Conservation (phyloP, 2,797 vertebrate species). For the Tenualosa ilisha region DNA sequence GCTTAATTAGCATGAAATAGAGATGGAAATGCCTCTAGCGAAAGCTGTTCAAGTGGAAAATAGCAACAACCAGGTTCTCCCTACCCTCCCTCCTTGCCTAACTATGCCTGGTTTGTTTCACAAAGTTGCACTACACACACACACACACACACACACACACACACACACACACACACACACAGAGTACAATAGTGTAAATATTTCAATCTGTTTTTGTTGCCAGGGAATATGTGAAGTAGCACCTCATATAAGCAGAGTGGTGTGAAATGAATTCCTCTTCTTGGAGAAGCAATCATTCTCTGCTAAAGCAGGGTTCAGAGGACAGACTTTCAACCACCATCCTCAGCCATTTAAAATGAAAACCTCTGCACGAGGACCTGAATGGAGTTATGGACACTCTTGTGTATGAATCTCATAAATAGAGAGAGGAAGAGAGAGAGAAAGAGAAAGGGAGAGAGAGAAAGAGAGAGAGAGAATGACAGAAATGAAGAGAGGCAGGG, state of each 20-base stretch:
- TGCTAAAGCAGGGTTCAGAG: background rate
- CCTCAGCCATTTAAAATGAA: background rate
- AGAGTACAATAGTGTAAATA: background rate
- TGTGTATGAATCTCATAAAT: background rate
- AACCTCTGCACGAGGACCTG: background rate
- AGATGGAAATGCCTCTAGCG: background rate
- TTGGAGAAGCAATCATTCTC: background rate
- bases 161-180: background rate
- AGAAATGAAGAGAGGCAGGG: background rate
- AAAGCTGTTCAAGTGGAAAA: background rate
- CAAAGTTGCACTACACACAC: background rate
- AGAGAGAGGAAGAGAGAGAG: background rate
- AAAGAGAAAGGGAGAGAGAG: background rate
- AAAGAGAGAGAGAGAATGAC: background rate
- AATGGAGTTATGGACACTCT: background rate
- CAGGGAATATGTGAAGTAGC: no score
- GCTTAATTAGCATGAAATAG: conserved; percentile 4
- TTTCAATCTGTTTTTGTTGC: background rate
- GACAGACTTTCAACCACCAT: background rate
- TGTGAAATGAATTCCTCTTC: background rate
- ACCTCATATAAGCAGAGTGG: background rate
- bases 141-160: background rate
- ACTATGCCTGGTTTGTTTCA: background rate
- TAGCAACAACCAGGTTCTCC: background rate
- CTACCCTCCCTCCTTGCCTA: background rate